phyloP scores from a whole-genome alignment of 2,888 invertebrate species.

The Hydraecia micacea region DNA sequence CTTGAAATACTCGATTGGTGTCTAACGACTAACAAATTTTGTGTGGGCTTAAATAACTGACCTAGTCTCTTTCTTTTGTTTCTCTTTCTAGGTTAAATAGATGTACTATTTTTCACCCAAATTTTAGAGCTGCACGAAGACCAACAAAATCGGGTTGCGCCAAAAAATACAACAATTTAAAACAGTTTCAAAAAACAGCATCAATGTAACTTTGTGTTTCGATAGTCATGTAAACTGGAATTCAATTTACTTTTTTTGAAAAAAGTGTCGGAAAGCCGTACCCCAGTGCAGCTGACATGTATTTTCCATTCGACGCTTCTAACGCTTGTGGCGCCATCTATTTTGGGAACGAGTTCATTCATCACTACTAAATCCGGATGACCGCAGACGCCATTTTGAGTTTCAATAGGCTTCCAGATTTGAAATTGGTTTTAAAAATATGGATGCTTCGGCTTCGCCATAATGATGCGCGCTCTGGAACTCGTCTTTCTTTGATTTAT shows the following conservation, averaged over 20 bases:
- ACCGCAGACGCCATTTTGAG: conserved; percentile 64
- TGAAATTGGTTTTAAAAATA: conserved; percentile 30
- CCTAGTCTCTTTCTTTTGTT: not conserved
- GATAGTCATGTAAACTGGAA: conserved; percentile 45
- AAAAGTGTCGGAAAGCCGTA: conserved; percentile 32
- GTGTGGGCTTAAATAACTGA: not conserved
- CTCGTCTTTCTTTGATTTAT: conserved; percentile 1
- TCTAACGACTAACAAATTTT: not conserved
- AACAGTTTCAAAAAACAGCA: conserved; percentile 25
- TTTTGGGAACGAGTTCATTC: conserved; percentile 63
- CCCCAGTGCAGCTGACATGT: conserved; percentile 54
- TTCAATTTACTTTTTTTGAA: conserved; percentile 57
- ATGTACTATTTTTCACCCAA: not conserved
- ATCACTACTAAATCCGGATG: conserved; percentile 60
- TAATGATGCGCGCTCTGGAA: not conserved
- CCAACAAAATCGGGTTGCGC: not conserved
- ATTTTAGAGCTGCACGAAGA: not conserved
- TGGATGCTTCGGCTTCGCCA: not conserved
- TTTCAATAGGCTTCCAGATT: conserved; percentile 30
- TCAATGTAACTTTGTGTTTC: conserved; percentile 33
- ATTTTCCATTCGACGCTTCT: conserved; percentile 68
- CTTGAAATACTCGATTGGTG: not conserved
- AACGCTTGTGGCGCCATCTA: conserved; percentile 55
- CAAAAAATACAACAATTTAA: conserved; percentile 7
- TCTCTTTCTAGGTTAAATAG: not conserved